These are phyloP conservation scores for Manis pentadactyla DNA, from an alignment of 2,797 vertebrate genomes.

Conservation along the genomic window DNA sequence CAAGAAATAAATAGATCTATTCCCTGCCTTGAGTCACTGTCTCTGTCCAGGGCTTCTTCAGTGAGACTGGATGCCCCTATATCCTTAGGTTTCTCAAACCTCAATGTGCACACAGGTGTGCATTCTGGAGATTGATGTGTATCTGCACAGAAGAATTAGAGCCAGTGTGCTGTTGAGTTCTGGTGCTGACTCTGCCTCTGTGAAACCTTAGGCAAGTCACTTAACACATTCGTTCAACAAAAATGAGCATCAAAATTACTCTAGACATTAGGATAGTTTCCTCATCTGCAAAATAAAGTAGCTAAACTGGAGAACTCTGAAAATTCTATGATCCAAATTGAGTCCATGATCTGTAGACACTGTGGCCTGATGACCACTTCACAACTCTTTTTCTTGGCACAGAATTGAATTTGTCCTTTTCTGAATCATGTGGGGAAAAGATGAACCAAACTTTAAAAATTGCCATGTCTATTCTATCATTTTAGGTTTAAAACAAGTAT, in stretches of 20 bases:
- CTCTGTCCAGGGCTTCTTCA: background rate
- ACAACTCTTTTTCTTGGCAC: background rate
- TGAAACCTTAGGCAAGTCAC: background rate
- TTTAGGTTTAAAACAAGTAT: background rate
- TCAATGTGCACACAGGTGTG: background rate
- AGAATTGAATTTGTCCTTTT: background rate
- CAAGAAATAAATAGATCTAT: background rate
- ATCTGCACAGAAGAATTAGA: background rate
- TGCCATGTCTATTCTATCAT: background rate
- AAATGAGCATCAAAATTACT: background rate
- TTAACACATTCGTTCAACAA: background rate
- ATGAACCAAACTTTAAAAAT: background rate
- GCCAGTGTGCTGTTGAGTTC: background rate
- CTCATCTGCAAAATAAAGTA: background rate
- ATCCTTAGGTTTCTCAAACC: background rate
- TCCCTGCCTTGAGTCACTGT: background rate
- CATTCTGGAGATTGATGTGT: background rate
- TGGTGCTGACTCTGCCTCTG: background rate
- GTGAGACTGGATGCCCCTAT: background rate
- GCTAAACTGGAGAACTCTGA: background rate
- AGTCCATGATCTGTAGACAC: background rate
- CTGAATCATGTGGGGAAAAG: background rate
- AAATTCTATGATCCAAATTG: background rate
- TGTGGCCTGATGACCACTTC: background rate
- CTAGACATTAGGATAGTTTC: background rate